A percentile compares a stretch with the other conserved stretches of the same genome.
Evolutionary conservation across 2,888 invertebrate genomes (phyloP).

Genomic region (Globia sparganii): DNA sequence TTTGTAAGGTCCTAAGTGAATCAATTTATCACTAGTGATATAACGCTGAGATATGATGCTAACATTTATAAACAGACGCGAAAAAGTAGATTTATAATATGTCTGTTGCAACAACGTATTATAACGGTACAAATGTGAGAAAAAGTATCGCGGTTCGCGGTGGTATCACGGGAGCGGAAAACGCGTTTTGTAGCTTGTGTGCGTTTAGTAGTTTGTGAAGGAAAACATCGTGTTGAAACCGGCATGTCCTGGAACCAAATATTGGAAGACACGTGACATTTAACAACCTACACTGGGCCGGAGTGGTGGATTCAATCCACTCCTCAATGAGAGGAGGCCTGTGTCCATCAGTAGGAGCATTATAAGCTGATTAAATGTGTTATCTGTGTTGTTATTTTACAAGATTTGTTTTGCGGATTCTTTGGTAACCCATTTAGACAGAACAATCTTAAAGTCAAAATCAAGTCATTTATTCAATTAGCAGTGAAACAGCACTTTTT

Average conservation of each 20-base stretch:
- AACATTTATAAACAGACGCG: conserved; percentile 54
- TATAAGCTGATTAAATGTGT: too few species aligned
- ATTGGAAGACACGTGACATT: not conserved
- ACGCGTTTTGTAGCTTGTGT: not conserved
- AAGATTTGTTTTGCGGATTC: too few species aligned
- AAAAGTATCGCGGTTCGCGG: conserved; percentile 13
- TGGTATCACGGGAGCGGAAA: not conserved
- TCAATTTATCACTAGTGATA: conserved; percentile 64
- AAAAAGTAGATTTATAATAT: conserved; percentile 59
- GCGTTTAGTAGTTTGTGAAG: not conserved
- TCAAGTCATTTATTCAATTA: not conserved
- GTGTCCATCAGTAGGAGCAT: too few species aligned
- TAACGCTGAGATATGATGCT: conserved; percentile 55
- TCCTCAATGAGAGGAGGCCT: too few species aligned
- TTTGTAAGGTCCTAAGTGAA: conserved; percentile 63
- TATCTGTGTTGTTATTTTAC: not conserved
- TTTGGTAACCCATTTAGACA: not conserved
- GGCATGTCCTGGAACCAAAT: not conserved
- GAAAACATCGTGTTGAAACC: not conserved
- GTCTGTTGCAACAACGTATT: conserved; percentile 22
- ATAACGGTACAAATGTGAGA: conserved; percentile 9
- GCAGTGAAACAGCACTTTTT: not conserved
- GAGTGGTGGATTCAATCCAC: not conserved
- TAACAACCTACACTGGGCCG: not conserved
- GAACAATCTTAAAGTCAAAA: not conserved